Evolutionary conservation across 2,888 invertebrate species (phyloP).

Genomic region (Fabriciana adippe): DNA sequence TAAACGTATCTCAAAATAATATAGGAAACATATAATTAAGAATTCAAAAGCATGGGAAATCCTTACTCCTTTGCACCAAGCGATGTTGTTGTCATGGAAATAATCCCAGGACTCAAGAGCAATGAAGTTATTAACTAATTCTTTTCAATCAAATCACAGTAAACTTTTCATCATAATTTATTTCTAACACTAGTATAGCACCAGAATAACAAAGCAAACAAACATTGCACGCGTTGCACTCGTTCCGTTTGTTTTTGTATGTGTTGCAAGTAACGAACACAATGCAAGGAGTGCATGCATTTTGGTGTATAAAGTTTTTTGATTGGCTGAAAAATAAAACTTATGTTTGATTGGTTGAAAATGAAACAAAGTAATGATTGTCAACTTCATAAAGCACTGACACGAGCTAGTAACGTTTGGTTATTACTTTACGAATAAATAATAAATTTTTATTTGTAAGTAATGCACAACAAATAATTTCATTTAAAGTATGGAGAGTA

Average conservation of each 20-base stretch:
- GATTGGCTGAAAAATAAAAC: constrained; percentile 18
- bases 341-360: constrained; percentile 20
- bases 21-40: constrained; percentile 6
- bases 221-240: constrained; percentile 39
- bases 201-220: constrained; percentile 44
- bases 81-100: constrained; percentile 20
- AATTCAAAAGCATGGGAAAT: constrained; percentile 23
- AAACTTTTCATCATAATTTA: constrained; percentile 25
- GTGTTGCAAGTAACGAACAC: constrained; percentile 22
- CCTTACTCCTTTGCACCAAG: constrained; percentile 36
- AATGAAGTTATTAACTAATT: constrained; percentile 8
- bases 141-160: constrained; percentile 15
- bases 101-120: constrained; percentile 3
- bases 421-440: no score
- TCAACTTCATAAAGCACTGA: neutral
- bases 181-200: constrained; percentile 29
- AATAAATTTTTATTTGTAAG: no score
- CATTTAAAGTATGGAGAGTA: no score
- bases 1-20: neutral
- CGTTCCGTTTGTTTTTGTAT: constrained; percentile 37
- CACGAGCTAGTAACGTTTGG: neutral
- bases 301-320: constrained; percentile 4
- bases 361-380: neutral
- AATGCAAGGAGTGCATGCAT: constrained; percentile 22
- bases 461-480: no score